phyloP scores from a whole-genome alignment of 2,797 vertebrate species.

The Tragelaphus eurycerus region DNA sequence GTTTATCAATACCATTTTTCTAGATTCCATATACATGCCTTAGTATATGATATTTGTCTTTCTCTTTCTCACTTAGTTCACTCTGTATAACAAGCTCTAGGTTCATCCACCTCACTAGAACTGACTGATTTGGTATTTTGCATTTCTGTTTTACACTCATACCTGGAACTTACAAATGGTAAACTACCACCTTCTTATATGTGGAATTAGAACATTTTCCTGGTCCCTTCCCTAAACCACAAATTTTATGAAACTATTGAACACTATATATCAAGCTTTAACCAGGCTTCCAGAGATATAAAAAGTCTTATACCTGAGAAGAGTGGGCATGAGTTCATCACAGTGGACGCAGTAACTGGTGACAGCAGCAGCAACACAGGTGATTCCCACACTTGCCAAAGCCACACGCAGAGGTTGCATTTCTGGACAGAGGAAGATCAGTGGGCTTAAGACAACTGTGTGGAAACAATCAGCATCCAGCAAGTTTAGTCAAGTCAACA shows the following conservation, averaged over 20 bases:
- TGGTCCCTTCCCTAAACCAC: conserved; percentile 43
- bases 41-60: neutral
- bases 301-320: neutral
- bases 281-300: neutral
- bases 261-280: neutral
- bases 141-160: conserved; percentile 71
- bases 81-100: neutral
- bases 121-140: neutral
- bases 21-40: neutral
- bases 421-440: neutral
- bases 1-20: neutral
- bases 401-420: neutral
- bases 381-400: neutral
- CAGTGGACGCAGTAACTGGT: neutral
- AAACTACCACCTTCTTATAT: conserved; percentile 42
- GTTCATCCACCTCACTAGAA: neutral
- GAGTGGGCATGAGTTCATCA: neutral
- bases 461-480: neutral
- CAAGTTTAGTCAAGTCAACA: neutral
- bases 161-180: conserved; percentile 70
- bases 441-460: neutral
- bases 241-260: neutral
- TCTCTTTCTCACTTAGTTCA: neutral
- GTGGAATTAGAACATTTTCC: conserved; percentile 21
- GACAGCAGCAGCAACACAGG: neutral